Base-by-base conservation (phyloP, 2,797 vertebrate species). In the Eulemur mongoz region DNA sequence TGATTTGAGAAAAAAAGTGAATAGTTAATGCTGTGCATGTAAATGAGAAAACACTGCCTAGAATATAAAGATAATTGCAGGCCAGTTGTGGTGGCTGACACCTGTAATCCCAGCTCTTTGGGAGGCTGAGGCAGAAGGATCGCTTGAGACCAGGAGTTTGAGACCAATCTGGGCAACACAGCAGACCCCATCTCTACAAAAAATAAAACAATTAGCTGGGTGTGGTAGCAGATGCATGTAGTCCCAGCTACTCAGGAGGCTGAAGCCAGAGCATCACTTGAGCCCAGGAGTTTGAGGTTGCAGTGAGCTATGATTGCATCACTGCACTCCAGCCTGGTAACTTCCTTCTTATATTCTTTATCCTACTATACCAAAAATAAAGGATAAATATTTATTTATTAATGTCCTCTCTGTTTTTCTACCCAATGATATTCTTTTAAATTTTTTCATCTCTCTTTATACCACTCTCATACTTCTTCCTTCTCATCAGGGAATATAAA, bases 11-110 rank as follows among this genome's bases (percentile, higher is more conserved):
- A 38, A 84, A 91, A 63, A 83, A 78, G 43, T 92, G 45, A 0
- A 57, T 59, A 87, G 93, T 93, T 86, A 82, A 15, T 88, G 25
- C 25, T 65, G 27, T 32, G 20, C 6, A 48, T 87, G 43, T 63
- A 48, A 97, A 90, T 54, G 65, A 95, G 63, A 75, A 83, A 92
- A 75, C 22, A 84, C 0, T 94, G 54, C 91, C 50, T 81, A 25
- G 12, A 96, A 35, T 32, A 93, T 17, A 43, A 92, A 89, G 30
- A 61, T 89, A 94, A n/a, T n/a, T n/a, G 15, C 63, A 65, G 63
- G 32, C 32, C 63, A 65, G 63, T 32, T 17, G 63, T 18, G 7
- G 63, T 17, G 32, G 1, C 32, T 65, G 2, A 32, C 14, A 30
- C 15, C 61, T 65, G 7, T 65, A 65, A 65, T 65, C 61, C 3